These are phyloP conservation scores for Aptenodytes patagonicus DNA, from an alignment of 2,113 vertebrate genomes.

Conservation along the genomic window DNA sequence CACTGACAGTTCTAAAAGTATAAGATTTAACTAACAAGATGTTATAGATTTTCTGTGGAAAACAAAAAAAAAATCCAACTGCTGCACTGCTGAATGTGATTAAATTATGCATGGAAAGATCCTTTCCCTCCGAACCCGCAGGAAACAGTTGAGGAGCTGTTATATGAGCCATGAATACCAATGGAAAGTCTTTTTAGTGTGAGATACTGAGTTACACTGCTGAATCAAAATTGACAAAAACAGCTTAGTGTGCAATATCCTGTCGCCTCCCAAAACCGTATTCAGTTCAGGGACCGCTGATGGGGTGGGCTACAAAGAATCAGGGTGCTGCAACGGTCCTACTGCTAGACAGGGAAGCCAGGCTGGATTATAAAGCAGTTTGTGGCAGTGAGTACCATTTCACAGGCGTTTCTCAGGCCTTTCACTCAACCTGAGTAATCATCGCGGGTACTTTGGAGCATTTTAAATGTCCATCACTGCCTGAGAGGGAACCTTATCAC, in stretches of 20 bases:
- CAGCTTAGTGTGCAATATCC: background rate
- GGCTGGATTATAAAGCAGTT: background rate
- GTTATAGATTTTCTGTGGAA: background rate
- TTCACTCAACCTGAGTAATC: background rate
- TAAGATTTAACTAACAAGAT: background rate
- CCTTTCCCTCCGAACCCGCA: background rate
- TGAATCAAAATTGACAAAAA: background rate
- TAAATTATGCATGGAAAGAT: conserved; percentile 7
- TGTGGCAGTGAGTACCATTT: background rate
- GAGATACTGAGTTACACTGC: background rate
- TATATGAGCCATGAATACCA: conserved; percentile 41
- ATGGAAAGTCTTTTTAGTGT: background rate
- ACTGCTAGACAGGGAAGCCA: background rate
- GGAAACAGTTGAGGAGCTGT: background rate
- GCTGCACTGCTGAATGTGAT: background rate
- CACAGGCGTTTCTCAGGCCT: background rate
- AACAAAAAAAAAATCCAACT: background rate
- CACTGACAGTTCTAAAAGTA: background rate
- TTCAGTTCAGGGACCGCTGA: background rate
- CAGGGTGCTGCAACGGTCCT: background rate
- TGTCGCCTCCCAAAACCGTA: background rate
- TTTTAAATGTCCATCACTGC: background rate
- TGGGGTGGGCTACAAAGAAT: background rate
- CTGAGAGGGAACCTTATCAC: background rate
- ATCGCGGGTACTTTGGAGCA: background rate